phyloP scores from a whole-genome alignment of 2,797 vertebrate genomes.

The Spheniscus humboldti region DNA sequence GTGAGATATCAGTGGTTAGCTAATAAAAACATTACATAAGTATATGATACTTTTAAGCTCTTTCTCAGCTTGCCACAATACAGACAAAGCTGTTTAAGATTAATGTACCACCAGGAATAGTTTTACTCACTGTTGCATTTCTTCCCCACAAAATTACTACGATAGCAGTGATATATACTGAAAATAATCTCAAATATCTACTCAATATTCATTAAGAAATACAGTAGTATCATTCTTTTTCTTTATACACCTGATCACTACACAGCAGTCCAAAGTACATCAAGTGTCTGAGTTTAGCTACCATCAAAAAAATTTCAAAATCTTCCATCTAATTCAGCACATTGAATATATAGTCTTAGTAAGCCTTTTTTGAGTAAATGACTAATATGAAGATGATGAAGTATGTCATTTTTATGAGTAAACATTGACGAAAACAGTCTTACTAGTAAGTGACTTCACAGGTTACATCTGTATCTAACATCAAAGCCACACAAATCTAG shows the following conservation, averaged over 20 bases:
- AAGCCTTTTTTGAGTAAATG: not conserved
- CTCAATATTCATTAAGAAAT: not conserved
- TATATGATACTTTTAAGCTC: not conserved
- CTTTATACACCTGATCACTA: accelerated
- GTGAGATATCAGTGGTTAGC: not conserved
- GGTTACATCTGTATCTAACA: not conserved
- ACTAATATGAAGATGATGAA: not conserved
- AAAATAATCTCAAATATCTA: not conserved
- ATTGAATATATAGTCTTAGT: not conserved
- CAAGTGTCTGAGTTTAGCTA: not conserved
- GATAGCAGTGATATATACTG: not conserved
- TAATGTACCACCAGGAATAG: not conserved
- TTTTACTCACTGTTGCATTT: not conserved
- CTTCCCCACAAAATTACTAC: not conserved
- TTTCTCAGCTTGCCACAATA: not conserved
- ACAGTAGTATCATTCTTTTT: not conserved
- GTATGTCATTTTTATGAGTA: not conserved
- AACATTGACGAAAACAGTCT: not conserved
- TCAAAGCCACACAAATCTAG: not conserved
- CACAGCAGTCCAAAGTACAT: not conserved
- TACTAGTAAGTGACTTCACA: not conserved
- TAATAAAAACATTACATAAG: not conserved
- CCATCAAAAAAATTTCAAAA: not conserved
- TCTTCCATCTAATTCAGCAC: not conserved
- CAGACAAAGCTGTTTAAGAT: not conserved